Percentiles rank a stretch among this genome's conserved stretches.
These are phyloP conservation scores for Caenorhabditis plicata DNA, from an alignment of 2,888 invertebrate genomes.

Conservation along the genomic window DNA sequence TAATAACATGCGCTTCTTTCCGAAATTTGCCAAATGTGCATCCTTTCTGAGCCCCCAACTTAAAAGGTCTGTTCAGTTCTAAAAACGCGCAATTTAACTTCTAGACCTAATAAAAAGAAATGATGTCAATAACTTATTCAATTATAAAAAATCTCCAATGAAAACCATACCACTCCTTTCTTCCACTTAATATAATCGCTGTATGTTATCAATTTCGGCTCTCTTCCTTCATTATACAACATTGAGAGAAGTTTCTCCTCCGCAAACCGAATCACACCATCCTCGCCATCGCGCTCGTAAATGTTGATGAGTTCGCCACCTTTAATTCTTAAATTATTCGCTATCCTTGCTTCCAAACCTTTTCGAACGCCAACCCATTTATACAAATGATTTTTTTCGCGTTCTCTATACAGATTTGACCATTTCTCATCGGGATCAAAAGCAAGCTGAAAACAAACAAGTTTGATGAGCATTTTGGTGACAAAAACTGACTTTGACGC, in stretches of 20 bases:
- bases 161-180: slow-evolving; percentile 67
- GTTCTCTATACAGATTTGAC: slow-evolving; percentile 64
- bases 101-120: no score
- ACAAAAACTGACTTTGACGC: slow-evolving; percentile 11
- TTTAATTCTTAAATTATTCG: slow-evolving; percentile 10
- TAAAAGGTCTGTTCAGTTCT: no score
- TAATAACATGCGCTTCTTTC: no score
- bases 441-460: slow-evolving; percentile 11
- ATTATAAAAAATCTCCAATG: background rate
- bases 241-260: slow-evolving; percentile 59
- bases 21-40: no score
- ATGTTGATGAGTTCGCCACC: slow-evolving; percentile 85
- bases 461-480: no score
- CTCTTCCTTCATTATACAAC: slow-evolving; percentile 74
- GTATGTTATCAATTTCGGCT: slow-evolving; percentile 78
- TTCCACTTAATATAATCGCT: slow-evolving; percentile 85
- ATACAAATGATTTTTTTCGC: slow-evolving; percentile 66
- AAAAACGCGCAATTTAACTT: no score
- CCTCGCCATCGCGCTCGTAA: slow-evolving; percentile 71
- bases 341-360: slow-evolving; percentile 32
- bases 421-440: slow-evolving; percentile 65
- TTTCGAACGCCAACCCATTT: slow-evolving; percentile 65
- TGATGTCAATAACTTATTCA: no score
- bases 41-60: no score
- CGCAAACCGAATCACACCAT: slow-evolving; percentile 70